phyloP scores from a whole-genome alignment of 92 coral and sea anemone species.

The Blastomussa wellsi region DNA sequence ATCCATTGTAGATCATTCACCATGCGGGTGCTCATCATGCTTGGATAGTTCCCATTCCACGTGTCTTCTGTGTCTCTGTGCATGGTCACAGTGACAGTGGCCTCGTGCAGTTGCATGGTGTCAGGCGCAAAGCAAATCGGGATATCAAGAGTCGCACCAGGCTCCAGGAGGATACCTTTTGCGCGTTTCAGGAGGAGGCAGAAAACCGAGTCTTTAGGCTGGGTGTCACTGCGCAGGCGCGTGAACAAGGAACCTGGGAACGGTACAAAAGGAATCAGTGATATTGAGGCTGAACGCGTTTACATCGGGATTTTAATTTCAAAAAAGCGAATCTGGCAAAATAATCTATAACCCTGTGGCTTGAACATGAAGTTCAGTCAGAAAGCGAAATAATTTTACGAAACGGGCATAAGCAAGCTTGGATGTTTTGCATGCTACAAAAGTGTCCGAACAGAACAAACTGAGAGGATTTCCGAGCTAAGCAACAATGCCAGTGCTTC shows the following conservation, averaged over 20 bases:
- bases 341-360: too few species aligned
- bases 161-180: slow-evolving; percentile 72
- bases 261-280: background rate
- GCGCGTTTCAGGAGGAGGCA: slow-evolving; percentile 90
- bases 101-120: slow-evolving; percentile 93
- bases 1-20: slow-evolving; percentile 90
- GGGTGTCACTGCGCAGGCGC: slow-evolving; percentile 61
- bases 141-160: slow-evolving; percentile 85
- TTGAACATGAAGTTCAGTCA: background rate
- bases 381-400: too few species aligned
- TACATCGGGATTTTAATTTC: too few species aligned
- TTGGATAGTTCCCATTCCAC: slow-evolving; percentile 62
- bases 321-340: too few species aligned
- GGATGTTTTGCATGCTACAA: too few species aligned
- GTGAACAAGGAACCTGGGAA: slow-evolving; percentile 73
- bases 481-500: too few species aligned
- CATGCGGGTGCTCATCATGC: slow-evolving; percentile 73
- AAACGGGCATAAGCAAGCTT: too few species aligned
- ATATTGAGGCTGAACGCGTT: background rate
- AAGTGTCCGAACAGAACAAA: too few species aligned
- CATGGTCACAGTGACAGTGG: slow-evolving; percentile 83
- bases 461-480: too few species aligned
- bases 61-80: slow-evolving; percentile 75
- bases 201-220: slow-evolving; percentile 79
- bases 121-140: slow-evolving; percentile 98